Conservation (phyloP, 2,888 invertebrate species). For the Galerucella nymphaeae region DNA sequence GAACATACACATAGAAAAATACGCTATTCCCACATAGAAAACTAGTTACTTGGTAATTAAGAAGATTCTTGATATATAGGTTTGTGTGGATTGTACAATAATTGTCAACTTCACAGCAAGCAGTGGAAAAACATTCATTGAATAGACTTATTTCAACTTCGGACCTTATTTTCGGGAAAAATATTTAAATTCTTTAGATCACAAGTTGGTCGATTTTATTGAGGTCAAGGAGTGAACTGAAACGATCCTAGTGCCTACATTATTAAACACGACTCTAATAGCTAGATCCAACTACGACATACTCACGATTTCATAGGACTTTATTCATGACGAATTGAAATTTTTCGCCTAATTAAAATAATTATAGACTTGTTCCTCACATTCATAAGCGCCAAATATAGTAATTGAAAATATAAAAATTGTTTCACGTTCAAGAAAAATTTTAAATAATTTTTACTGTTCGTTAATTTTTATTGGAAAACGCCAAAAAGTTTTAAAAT, state of each 20-base stretch:
- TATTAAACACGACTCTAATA: neutral
- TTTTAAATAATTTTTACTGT: neutral
- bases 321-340: neutral
- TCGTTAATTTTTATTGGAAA: neutral
- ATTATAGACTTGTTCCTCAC: neutral
- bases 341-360: neutral
- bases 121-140: too few relatives aligned
- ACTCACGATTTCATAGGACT: neutral
- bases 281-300: neutral
- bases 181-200: neutral
- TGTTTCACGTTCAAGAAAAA: neutral
- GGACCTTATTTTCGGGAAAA: too few relatives aligned
- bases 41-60: neutral
- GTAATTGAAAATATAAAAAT: neutral
- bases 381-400: neutral
- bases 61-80: too few relatives aligned
- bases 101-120: too few relatives aligned
- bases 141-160: too few relatives aligned
- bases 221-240: neutral
- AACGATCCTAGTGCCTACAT: neutral
- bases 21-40: neutral
- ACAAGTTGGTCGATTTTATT: neutral
- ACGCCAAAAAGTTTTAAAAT: too few relatives aligned
- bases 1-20: slow-evolving; percentile 9
- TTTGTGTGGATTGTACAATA: too few relatives aligned